Conservation (phyloP, 2,888 invertebrate genomes). For the Formica aserva region DNA sequence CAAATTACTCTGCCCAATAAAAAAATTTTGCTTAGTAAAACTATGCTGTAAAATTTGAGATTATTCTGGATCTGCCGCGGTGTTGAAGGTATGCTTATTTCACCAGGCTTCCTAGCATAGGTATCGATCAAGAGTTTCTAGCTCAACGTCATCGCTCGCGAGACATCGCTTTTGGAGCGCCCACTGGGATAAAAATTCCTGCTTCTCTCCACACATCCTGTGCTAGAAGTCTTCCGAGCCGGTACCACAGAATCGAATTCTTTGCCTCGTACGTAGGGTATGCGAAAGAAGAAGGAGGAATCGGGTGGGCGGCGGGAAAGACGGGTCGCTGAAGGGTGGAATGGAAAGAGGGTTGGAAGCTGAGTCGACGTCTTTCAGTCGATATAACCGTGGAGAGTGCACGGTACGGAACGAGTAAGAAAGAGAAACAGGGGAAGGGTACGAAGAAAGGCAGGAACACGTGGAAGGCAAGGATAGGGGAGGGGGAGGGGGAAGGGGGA, state of each 20-base stretch:
- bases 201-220: slow-evolving; percentile 61
- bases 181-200: slow-evolving; percentile 67
- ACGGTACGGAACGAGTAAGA: slow-evolving; percentile 63
- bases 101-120: not conserved
- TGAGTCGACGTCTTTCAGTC: slow-evolving; percentile 84
- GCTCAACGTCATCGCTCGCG: slow-evolving; percentile 62
- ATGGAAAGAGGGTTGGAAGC: slow-evolving; percentile 80
- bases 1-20: not conserved
- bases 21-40: not conserved
- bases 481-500: not conserved
- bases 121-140: slow-evolving; percentile 45
- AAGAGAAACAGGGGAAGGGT: slow-evolving; percentile 61
- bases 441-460: slow-evolving; percentile 49
- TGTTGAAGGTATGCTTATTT: slow-evolving; percentile 6
- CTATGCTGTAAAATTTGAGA: not conserved
- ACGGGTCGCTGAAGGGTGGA: slow-evolving; percentile 71
- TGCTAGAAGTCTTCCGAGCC: slow-evolving; percentile 64
- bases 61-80: not conserved
- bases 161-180: slow-evolving; percentile 61
- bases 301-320: slow-evolving; percentile 34
- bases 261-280: slow-evolving; percentile 68
- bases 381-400: slow-evolving; percentile 71
- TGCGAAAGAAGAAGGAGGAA: slow-evolving; percentile 57
- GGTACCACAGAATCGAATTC: slow-evolving; percentile 76
- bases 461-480: slow-evolving; percentile 8